phyloP scores from a whole-genome alignment of 2,888 invertebrate genomes.

The Brachyopa scutellaris region DNA sequence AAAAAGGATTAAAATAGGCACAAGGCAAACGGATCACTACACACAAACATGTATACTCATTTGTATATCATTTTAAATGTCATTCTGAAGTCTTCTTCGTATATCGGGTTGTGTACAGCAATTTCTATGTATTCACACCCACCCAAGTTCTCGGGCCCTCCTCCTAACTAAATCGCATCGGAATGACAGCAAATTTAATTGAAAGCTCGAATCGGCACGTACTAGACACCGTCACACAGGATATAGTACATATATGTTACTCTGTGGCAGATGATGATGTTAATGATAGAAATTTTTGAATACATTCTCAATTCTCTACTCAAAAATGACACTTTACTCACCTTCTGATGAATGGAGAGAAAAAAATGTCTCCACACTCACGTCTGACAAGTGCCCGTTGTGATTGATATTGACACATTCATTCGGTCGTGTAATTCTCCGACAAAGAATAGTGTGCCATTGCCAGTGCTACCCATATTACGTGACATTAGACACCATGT shows the following conservation, averaged over 20 bases:
- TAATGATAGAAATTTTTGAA: constrained; percentile 40
- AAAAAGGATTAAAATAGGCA: constrained; percentile 59
- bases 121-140: neutral
- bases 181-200: constrained; percentile 66
- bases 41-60: neutral
- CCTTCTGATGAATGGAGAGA: constrained; percentile 42
- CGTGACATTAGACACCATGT: constrained; percentile 59
- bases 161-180: neutral
- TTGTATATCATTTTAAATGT: too few species aligned
- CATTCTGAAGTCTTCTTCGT: constrained; percentile 25
- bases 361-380: neutral
- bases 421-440: constrained; percentile 66
- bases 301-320: constrained; percentile 3
- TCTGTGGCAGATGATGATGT: constrained; percentile 31
- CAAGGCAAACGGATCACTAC: constrained; percentile 10
- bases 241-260: too few species aligned
- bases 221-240: constrained; percentile 44
- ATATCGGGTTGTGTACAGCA: neutral
- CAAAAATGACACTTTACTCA: constrained; percentile 28
- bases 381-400: constrained; percentile 31
- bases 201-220: constrained; percentile 69
- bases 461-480: constrained; percentile 59
- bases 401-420: constrained; percentile 71
- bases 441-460: constrained; percentile 9
- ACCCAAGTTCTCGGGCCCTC: neutral